Conservation (phyloP, 2,888 invertebrate species). For the Caenorhabditis virilis region DNA sequence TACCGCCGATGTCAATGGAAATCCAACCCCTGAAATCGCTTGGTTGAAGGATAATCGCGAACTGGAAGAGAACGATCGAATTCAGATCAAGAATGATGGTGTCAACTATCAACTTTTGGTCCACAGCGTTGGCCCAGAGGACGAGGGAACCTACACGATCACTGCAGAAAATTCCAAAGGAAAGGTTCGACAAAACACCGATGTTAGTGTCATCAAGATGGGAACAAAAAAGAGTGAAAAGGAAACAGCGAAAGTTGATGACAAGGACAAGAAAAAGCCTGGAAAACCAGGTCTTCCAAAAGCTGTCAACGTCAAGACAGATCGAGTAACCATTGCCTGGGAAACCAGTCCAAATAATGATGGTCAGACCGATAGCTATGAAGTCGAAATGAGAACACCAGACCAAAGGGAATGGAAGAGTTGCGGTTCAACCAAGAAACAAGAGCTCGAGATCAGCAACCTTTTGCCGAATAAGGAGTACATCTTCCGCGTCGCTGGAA, state of each 20-base stretch:
- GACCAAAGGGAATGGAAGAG: constrained; percentile 48
- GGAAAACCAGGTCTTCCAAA: constrained; percentile 30
- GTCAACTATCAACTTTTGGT: constrained; percentile 40
- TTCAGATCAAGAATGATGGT: constrained; percentile 31
- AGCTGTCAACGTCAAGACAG: constrained; percentile 23
- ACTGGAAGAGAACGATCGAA: constrained; percentile 34
- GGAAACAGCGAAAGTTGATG: constrained; percentile 34
- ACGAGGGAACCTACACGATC: constrained; percentile 49
- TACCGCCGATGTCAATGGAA: constrained; percentile 50
- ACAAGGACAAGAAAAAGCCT: constrained; percentile 23
- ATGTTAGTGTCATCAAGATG: constrained; percentile 36
- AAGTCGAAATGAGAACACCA: constrained; percentile 51
- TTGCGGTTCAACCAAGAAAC: constrained; percentile 24
- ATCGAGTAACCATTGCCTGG: constrained; percentile 37
- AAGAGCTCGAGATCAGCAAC: constrained; percentile 34
- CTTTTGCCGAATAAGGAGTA: constrained; percentile 56
- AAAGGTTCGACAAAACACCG: constrained; percentile 46
- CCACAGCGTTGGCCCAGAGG: constrained; percentile 32
- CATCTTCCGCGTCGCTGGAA: constrained; percentile 49
- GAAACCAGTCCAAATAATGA: constrained; percentile 22
- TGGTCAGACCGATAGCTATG: constrained; percentile 37
- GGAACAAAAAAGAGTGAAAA: constrained; percentile 24
- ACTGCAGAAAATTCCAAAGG: constrained; percentile 51
- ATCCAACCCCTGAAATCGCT: constrained; percentile 46
- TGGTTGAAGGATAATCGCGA: constrained; percentile 45